Evolutionary conservation across 2,797 vertebrate species (phyloP).

Genomic region (Tinamus major): DNA sequence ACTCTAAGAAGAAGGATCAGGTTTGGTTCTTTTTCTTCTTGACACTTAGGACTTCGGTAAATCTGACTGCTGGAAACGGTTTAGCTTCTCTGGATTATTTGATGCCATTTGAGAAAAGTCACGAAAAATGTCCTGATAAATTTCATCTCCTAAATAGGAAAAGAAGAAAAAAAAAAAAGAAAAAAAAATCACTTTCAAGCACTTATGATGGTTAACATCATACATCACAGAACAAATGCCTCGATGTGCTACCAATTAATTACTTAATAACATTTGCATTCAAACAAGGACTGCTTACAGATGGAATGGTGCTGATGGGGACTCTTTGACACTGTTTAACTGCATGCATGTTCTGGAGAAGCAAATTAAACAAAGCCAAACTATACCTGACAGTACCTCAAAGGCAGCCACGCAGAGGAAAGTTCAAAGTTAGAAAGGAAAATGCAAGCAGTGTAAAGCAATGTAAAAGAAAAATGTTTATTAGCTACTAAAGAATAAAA

Average conservation of each 20-base stretch:
- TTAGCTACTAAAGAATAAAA: conserved; percentile 63
- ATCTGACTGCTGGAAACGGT: conserved; percentile 91
- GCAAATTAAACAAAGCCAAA: conserved; percentile 71
- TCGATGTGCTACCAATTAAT: neutral
- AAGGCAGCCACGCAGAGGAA: conserved; percentile 78
- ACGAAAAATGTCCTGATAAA: conserved; percentile 98
- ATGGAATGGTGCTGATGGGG: conserved; percentile 50
- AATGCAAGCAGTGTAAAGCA: conserved; percentile 73
- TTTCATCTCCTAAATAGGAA: conserved; percentile 91
- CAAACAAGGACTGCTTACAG: neutral
- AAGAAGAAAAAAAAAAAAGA: neutral
- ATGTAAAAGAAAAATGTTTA: conserved; percentile 66
- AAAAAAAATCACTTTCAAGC: conserved; percentile 25
- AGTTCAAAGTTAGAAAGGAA: conserved; percentile 79
- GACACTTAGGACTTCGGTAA: conserved; percentile 80
- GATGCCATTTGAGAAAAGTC: conserved; percentile 99
- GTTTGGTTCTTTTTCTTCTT: conserved; percentile 52
- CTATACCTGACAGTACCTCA: conserved; percentile 81
- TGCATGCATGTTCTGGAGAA: conserved; percentile 62
- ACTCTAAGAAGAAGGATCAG: conserved; percentile 37
- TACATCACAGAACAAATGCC: neutral
- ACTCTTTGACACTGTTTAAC: conserved; percentile 30
- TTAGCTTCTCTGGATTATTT: conserved; percentile 95
- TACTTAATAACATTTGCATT: neutral
- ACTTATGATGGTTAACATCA: neutral